Evolutionary conservation across 2,113 vertebrate genomes (phyloP).

Genomic region (Dromas ardeola): DNA sequence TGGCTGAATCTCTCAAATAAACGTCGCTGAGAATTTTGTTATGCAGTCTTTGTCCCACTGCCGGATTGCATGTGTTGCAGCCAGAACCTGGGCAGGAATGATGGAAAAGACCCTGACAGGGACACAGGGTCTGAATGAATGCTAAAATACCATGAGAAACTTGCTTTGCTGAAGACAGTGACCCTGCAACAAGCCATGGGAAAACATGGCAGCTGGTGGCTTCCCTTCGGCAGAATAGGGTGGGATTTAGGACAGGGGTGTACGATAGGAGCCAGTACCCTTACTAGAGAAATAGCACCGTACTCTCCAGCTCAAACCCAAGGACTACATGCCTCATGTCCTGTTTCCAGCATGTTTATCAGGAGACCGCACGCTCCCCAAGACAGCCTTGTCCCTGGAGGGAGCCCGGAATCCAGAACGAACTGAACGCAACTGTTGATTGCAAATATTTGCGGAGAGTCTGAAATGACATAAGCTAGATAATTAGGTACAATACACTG

Average conservation of each 20-base stretch:
- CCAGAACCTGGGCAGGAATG: neutral
- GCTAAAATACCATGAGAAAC: neutral
- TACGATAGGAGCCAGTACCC: neutral
- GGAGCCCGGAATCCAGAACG: neutral
- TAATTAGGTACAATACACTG: neutral
- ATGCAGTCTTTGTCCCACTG: neutral
- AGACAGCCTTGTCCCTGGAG: neutral
- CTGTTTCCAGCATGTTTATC: neutral
- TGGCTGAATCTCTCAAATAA: neutral
- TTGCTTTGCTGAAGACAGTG: neutral
- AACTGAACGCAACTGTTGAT: neutral
- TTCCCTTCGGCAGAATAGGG: neutral
- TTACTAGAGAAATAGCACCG: neutral
- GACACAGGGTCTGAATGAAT: neutral
- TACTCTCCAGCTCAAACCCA: neutral
- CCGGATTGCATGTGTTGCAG: neutral
- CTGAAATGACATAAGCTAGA: neutral
- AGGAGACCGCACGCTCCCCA: neutral
- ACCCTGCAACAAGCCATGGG: neutral
- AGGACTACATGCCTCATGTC: neutral
- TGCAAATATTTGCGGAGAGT: neutral
- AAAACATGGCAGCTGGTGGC: neutral
- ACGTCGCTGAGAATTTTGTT: neutral
- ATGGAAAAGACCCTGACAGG: neutral
- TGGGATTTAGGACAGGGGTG: neutral